These are phyloP conservation scores for Chydorus sphaericus DNA, from an alignment of 2,888 invertebrate genomes.

Conservation along the genomic window DNA sequence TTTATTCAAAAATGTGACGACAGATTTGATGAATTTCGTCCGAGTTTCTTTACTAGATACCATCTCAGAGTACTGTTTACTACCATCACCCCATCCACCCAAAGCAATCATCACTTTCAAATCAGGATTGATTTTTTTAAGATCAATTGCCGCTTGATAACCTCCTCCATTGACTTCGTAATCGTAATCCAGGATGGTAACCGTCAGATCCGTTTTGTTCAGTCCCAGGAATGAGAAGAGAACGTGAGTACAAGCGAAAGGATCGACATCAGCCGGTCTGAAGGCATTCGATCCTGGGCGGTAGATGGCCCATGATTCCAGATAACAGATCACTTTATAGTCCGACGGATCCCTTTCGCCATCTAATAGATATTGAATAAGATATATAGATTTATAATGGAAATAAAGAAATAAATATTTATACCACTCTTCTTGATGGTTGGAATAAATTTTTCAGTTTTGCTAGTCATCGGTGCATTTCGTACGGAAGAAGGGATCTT, in stretches of 20 bases:
- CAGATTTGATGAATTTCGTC: constrained; percentile 55
- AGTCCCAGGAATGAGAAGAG: constrained; percentile 56
- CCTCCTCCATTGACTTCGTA: constrained; percentile 51
- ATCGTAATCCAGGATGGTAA: constrained; percentile 49
- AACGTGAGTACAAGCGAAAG: constrained; percentile 52
- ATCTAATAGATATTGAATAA: too few relatives aligned
- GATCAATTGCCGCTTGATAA: constrained; percentile 23
- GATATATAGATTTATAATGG: too few relatives aligned
- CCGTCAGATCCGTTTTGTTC: constrained; percentile 45
- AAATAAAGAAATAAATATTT: too few relatives aligned
- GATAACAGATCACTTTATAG: constrained; percentile 47
- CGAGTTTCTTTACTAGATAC: constrained; percentile 28
- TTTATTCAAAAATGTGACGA: constrained; percentile 57
- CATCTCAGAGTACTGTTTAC: constrained; percentile 25
- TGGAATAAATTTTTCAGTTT: too few relatives aligned
- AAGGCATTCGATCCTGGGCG: constrained; percentile 50
- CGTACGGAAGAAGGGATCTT: too few relatives aligned
- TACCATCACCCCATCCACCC: constrained; percentile 32
- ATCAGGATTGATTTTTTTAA: constrained; percentile 24
- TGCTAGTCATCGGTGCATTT: too few relatives aligned
- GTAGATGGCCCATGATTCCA: constrained; percentile 50
- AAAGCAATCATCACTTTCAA: constrained; percentile 31
- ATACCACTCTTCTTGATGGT: too few relatives aligned
- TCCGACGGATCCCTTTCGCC: too few relatives aligned
- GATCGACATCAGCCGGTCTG: constrained; percentile 43